Base-by-base conservation (phyloP, 2,797 vertebrate species). In the Apogon talboti region DNA sequence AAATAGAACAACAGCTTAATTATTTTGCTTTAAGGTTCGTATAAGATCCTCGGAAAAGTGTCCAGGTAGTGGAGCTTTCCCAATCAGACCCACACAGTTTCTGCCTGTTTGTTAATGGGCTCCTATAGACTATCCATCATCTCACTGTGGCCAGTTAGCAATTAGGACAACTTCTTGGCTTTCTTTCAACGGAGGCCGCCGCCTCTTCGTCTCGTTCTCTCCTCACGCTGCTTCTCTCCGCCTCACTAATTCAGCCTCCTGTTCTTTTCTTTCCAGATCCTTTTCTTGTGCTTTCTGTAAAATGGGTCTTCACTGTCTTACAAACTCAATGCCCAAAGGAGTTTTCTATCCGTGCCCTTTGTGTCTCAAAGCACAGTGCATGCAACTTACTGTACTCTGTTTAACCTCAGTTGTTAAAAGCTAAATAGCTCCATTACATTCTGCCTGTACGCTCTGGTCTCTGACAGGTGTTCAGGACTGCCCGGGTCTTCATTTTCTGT, bases 111-210 rank as follows among this genome's bases (percentile, higher is more conserved):
- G 75, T 81, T 74, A 81, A 76, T 81, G 74, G 52, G 47, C 63
- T 81, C 65, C 60, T 69, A 55, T 51, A 78, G 75, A 69, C 71
- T 33, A 89, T 87, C 76, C 81, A 87, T 89, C 87, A 87, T 85
- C 66, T 67, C 52, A 66, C 53, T 28, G 10, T 40, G 61, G 68
- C 81, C 74, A 74, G 52, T 84, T 82, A 77, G 76, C 74, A 82
- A 82, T 80, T 62, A 74, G 61, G 81, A 84, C 74, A 84, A 74
- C 57, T 86, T 78, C 76, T 83, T 87, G 81, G 84, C 81, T 74
- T 71, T 65, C 57, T 65, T 66, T 88, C 71, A 83, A 65, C 42
- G 3, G 52, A 65, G 37, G 30, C 67, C 12, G 33, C 76, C 66
- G 43, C 75, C 70, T 65, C 74, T 45, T 77, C 63, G 15, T 70